phyloP scores from a whole-genome alignment of 2,888 invertebrate genomes.

The Drosophila flavopinicola region DNA sequence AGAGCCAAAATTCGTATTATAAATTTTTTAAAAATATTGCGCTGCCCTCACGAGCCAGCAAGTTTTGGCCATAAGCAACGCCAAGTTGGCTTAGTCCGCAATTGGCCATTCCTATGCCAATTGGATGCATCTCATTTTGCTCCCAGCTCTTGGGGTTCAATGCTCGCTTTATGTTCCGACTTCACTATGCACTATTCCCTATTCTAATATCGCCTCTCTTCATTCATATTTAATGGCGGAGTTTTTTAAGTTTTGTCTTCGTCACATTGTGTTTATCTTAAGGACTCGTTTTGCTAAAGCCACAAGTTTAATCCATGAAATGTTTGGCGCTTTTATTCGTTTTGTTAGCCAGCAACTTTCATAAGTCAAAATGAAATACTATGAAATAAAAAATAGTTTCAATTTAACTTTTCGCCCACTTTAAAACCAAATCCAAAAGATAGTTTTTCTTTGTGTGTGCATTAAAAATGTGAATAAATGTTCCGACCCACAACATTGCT shows the following conservation, averaged over 20 bases:
- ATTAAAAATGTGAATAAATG: conserved; percentile 71
- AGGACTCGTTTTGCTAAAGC: background rate
- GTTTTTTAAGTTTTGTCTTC: conserved; percentile 15
- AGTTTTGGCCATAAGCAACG: conserved; percentile 44
- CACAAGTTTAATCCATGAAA: background rate
- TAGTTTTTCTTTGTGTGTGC: conserved; percentile 43
- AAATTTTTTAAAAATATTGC: conserved; percentile 70
- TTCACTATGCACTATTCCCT: conserved; percentile 8
- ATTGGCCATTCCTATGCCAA: conserved; percentile 65
- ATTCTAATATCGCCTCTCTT: conserved; percentile 26
- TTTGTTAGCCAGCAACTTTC: conserved; percentile 2
- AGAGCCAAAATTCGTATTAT: conserved; percentile 34
- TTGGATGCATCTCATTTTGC: conserved; percentile 42
- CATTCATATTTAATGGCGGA: conserved; percentile 52
- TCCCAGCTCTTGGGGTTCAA: conserved; percentile 52
- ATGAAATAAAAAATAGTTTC: conserved; percentile 30
- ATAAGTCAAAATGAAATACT: conserved; percentile 2
- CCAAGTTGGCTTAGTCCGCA: conserved; percentile 32
- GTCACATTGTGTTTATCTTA: conserved; percentile 17
- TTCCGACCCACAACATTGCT: conserved; percentile 23
- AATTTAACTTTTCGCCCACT: conserved; percentile 50
- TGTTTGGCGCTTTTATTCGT: background rate
- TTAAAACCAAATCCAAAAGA: conserved; percentile 46
- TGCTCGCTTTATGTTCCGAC: conserved; percentile 31
- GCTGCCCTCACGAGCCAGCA: conserved; percentile 50